Conservation (phyloP, 92 coral and sea anemone species). For the Actinostola sp. region DNA sequence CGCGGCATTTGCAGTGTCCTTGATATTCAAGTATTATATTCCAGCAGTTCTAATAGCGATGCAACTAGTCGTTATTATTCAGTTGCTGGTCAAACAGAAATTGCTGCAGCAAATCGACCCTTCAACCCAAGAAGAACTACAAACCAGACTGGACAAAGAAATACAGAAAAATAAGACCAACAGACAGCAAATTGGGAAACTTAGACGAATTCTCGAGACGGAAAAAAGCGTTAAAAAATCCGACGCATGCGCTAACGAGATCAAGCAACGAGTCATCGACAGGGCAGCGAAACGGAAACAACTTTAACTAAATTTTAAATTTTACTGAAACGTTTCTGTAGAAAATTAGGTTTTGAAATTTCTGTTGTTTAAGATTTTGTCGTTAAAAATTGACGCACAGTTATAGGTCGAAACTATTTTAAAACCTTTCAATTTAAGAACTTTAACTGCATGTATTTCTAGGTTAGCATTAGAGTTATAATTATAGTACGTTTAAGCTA, state of each 20-base stretch:
- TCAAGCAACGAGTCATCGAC: constrained; percentile 46
- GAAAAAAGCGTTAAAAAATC: constrained; percentile 75
- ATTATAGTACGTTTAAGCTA: too few species aligned
- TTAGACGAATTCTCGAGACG: constrained; percentile 70
- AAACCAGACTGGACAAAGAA: constrained; percentile 60
- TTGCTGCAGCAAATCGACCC: constrained; percentile 21
- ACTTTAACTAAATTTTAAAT: too few species aligned
- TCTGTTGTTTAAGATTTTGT: too few species aligned
- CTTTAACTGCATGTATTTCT: too few species aligned
- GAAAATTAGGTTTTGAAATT: too few species aligned
- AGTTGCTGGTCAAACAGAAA: not conserved
- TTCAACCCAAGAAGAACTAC: constrained; percentile 27
- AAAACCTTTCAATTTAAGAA: too few species aligned
- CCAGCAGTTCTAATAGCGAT: constrained; percentile 57
- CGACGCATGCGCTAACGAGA: constrained; percentile 72
- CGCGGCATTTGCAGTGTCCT: constrained; percentile 50
- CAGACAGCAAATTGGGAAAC: constrained; percentile 65
- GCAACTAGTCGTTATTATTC: constrained; percentile 40
- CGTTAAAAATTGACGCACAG: too few species aligned
- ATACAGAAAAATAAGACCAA: constrained; percentile 55
- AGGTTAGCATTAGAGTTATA: too few species aligned
- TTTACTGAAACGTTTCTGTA: too few species aligned
- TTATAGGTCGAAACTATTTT: too few species aligned
- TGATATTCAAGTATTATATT: constrained; percentile 57
- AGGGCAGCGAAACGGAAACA: constrained; percentile 18